Percentiles rank a stretch among this genome's conserved stretches.
Evolutionary conservation across 2,888 invertebrate genomes (phyloP).

Genomic region (Erebia palarica): DNA sequence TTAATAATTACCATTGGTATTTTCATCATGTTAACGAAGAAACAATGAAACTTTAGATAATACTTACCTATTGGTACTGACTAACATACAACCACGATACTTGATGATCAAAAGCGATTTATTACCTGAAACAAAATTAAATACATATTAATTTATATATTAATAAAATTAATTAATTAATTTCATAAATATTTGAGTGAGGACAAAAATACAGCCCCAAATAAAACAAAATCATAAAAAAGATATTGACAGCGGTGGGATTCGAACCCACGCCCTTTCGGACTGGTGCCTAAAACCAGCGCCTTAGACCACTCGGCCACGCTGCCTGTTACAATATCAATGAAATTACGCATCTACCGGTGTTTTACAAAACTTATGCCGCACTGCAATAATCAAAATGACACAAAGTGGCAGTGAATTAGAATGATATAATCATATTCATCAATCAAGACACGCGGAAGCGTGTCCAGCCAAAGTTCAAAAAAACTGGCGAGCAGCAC

Average conservation of each 20-base stretch:
- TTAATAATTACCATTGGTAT: no score
- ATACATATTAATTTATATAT: neutral
- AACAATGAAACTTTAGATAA: no score
- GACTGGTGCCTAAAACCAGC: slow-evolving; percentile 96
- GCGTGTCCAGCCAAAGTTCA: no score
- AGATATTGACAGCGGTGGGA: slow-evolving; percentile 79
- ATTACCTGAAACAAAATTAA: slow-evolving; percentile 20
- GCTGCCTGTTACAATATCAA: slow-evolving; percentile 75
- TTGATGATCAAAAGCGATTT: neutral
- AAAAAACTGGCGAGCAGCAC: no score
- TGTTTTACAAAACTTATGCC: neutral
- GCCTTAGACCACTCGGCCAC: slow-evolving; percentile 96
- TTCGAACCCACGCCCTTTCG: slow-evolving; percentile 83
- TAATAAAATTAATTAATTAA: no score
- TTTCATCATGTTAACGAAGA: no score
- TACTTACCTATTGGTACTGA: no score
- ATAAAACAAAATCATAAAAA: neutral
- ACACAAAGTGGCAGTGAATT: no score
- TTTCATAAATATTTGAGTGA: neutral
- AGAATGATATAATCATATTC: no score
- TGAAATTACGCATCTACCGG: slow-evolving; percentile 7
- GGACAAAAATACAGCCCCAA: no score
- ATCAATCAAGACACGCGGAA: no score
- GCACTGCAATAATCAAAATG: no score
- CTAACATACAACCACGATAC: neutral